A percentile compares a stretch with the other conserved stretches of the same genome.
Evolutionary conservation across 2,113 vertebrate species (phyloP).

Genomic region (Orthochromis malagaraziensis): DNA sequence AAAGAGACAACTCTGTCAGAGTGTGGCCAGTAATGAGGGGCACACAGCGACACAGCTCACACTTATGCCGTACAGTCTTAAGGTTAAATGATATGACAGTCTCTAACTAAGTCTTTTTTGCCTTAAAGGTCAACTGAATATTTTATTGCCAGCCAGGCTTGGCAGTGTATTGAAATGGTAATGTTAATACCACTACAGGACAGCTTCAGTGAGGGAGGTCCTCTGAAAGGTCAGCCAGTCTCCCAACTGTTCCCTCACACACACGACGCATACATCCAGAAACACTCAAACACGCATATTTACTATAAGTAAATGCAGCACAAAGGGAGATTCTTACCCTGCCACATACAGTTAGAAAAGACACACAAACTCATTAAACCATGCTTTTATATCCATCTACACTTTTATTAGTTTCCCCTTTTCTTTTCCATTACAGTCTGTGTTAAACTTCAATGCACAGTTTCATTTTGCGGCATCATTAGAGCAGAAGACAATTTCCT

Average conservation of each 20-base stretch:
- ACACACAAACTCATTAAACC: background rate
- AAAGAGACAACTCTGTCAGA: slow-evolving; percentile 51
- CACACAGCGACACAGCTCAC: slow-evolving; percentile 42
- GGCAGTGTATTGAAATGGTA: slow-evolving; percentile 76
- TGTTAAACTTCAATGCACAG: slow-evolving; percentile 9
- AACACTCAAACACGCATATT: background rate
- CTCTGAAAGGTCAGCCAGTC: slow-evolving; percentile 67
- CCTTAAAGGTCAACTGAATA: slow-evolving; percentile 76
- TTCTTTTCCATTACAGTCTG: slow-evolving; percentile 17
- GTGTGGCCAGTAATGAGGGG: slow-evolving; percentile 67
- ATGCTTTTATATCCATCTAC: background rate
- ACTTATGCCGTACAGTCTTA: slow-evolving; percentile 57
- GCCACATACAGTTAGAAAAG: background rate
- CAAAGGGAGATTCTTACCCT: background rate
- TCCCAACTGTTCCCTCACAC: slow-evolving; percentile 15
- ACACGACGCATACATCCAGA: background rate
- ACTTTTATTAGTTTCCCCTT: slow-evolving; percentile 9
- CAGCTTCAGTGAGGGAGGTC: slow-evolving; percentile 61
- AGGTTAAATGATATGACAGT: slow-evolving; percentile 77
- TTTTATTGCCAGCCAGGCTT: slow-evolving; percentile 66
- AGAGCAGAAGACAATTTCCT: slow-evolving; percentile 45
- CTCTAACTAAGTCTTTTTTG: slow-evolving; percentile 70
- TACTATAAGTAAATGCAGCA: background rate
- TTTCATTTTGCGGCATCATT: slow-evolving; percentile 35
- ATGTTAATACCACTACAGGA: slow-evolving; percentile 73